Conservation (phyloP, 2,888 invertebrate species). For the Salticus scenicus region DNA sequence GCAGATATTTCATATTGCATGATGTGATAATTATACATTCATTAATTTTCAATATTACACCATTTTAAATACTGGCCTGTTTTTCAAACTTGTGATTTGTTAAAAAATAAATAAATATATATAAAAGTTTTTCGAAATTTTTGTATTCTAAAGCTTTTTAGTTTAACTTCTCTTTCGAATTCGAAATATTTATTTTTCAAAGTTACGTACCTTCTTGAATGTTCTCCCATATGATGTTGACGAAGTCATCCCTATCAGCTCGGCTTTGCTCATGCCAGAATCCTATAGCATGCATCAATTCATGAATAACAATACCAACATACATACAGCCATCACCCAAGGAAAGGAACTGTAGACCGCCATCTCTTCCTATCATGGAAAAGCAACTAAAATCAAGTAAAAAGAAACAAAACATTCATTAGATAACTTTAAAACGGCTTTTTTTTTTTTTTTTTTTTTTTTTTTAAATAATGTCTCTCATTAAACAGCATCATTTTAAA, state of each 20-base stretch:
- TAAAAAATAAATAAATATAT: no score
- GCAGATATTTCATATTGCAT: no score
- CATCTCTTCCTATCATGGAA: slow-evolving; percentile 74
- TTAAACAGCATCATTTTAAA: no score
- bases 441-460: no score
- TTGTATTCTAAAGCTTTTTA: no score
- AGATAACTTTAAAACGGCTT: no score
- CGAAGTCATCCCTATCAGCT: slow-evolving; percentile 77
- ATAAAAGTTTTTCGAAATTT: no score
- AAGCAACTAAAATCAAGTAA: slow-evolving; percentile 73
- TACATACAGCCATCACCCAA: slow-evolving; percentile 76
- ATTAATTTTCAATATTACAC: no score
- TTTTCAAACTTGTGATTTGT: no score
- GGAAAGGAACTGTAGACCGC: slow-evolving; percentile 74
- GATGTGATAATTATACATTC: no score
- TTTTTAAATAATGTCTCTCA: neutral
- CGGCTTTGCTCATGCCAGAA: slow-evolving; percentile 79
- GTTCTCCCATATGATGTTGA: slow-evolving; percentile 76
- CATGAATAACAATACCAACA: slow-evolving; percentile 77
- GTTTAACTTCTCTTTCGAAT: no score
- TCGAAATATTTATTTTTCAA: neutral
- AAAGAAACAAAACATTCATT: neutral
- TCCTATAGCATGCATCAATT: slow-evolving; percentile 78
- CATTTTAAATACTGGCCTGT: no score
- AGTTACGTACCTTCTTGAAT: slow-evolving; percentile 74